Base-by-base conservation (phyloP, 2,113 vertebrate genomes). In the Bubo scandiacus region DNA sequence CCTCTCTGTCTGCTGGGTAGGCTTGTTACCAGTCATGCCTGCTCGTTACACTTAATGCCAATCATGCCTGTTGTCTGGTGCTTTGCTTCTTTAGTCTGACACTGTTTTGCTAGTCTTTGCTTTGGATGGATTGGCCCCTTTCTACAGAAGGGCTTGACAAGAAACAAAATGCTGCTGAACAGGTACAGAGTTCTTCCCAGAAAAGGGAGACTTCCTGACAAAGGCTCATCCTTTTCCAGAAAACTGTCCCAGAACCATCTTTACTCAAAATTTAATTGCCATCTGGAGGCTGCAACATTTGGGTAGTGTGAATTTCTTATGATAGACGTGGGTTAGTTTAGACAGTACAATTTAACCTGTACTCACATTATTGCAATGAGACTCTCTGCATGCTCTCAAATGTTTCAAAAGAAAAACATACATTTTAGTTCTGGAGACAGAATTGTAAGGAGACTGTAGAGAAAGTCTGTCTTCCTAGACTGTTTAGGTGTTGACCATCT, bases 391-490 rank as follows among this genome's bases (percentile, higher is more conserved):
- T 29, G 25, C 21, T 40, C 36, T 82, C 36, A 26, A 25, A 4
- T 34, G 4, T 51, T 71, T 71, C 45, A 29, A 57, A 62, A 85
- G 6, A 15, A 11, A 16, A 3, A 4, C 0, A 0, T 5, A 20
- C 9, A 18, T 14, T 68, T 42, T 36, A 9, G 6, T 62, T 34
- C 57, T 34, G 9, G 7, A 65, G 34, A n/a, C 16, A 49, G 16
- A 54, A 12, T 15, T 73, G 4, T 13, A 58, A 59, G 12, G 51
- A 18, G 13, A 4, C 13, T 40, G n/a, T 13, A 52, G 57, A 52
- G 15, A 57, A 71, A 45, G 11, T 34, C 19, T 80, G 4, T 17
- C 32, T 42, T 66, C 19, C 14, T 77, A 3, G 3, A 20, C 10
- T 8, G 5, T 27, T 25, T 19, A 5, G 29, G 7, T 26, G 10